A percentile compares a stretch with the other conserved stretches of the same genome.
Evolutionary conservation across 1,140 invertebrate species (phyloP).

Genomic region (Drosophila watanabei): DNA sequence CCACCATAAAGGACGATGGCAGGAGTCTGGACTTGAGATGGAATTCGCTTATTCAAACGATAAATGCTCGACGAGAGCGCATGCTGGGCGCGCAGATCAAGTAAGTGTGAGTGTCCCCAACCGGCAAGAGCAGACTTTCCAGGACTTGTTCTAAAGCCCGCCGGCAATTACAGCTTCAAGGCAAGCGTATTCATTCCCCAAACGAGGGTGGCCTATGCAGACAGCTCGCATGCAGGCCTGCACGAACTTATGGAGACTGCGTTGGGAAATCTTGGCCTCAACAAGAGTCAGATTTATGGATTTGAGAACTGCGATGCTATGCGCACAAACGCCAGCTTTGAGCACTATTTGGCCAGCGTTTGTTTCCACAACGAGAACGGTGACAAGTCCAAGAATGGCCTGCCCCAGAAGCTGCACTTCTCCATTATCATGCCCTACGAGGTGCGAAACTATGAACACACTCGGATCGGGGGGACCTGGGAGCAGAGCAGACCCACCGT

Average conservation of each 20-base stretch:
- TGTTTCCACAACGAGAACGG: conserved; percentile 40
- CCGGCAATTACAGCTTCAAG: neutral
- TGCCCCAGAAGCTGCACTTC: conserved; percentile 27
- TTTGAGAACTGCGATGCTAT: conserved; percentile 29
- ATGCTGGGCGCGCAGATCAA: neutral
- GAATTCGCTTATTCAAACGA: neutral
- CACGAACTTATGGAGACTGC: conserved; percentile 18
- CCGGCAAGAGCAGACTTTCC: neutral
- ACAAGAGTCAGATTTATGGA: neutral
- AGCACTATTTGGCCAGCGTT: conserved; percentile 47
- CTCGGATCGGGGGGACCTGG: conserved; percentile 43
- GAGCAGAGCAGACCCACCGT: neutral
- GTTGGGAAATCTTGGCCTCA: neutral
- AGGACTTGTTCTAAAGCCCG: neutral
- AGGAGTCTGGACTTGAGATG: neutral
- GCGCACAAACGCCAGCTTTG: conserved; percentile 1
- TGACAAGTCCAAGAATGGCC: conserved; percentile 11
- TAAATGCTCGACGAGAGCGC: neutral
- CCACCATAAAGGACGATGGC: neutral
- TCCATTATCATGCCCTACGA: conserved; percentile 53
- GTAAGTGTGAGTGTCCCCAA: conserved; percentile 6
- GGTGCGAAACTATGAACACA: conserved; percentile 35
- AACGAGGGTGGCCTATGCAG: conserved; percentile 33
- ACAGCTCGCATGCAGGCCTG: conserved; percentile 22
- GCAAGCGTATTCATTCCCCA: conserved; percentile 48